Base-by-base conservation (phyloP, 2,888 invertebrate genomes). In the Drosophila greeni region DNA sequence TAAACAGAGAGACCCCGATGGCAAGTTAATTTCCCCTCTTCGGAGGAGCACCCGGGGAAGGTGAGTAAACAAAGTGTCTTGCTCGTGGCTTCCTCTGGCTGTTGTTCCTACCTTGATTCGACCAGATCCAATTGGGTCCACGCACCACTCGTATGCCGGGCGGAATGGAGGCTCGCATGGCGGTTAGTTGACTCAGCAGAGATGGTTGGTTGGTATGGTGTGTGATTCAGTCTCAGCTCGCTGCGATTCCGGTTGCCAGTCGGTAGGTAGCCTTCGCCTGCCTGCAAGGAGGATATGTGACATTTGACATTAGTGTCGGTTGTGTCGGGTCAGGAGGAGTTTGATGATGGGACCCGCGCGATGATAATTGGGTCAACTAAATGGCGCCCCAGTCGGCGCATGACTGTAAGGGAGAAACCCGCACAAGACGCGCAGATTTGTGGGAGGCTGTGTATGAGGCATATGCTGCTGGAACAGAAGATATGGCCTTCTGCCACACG, bases 41-140 rank as follows among this genome's bases (percentile, higher is more conserved):
- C 14, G 34, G n/a, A 18, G 45, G 20, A 47, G 31, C 14, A 11
- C 4, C 9, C 16, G n/a, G 24, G n/a, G 9, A 29, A 16, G 59
- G 42, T 36, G 29, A 36, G 16, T 53, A 53, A 53, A 65, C 53
- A 62, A 65, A 31, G 36, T 23, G 36, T 42, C 42, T 33, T 31
- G 29, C 34, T 29, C 20, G 40, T 64, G 34, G 34, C 52, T 31
- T 40, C 33, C 49, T 37, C 29, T n/a, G 1, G 45, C 24, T 33
- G 36, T 31, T 31, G 40, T 62, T 69, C 76, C 84, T 88, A 91
- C 91, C 92, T 91, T 95, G 95, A 87, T 94, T 92, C 56, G 91
- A 92, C 95, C 95, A 95, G 85, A 92, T 92, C 95, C 95, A 95
- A 88, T 95, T 94, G 34, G 93, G 93, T 16, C 95, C 95, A 56